Base-by-base conservation (phyloP, 2,888 invertebrate genomes). In the Oligia strigilis region DNA sequence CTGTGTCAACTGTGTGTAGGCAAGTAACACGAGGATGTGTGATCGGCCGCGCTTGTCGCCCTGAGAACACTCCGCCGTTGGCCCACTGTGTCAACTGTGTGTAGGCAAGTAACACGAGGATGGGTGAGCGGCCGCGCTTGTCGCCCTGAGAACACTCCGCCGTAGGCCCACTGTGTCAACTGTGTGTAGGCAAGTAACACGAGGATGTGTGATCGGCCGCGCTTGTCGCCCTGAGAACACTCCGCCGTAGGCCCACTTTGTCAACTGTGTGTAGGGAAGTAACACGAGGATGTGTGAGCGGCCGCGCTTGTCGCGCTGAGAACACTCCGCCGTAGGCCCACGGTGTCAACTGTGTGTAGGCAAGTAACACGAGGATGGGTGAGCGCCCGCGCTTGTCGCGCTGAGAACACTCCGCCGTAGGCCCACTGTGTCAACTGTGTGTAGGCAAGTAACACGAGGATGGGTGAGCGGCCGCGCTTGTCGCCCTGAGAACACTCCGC, bases 231-330 rank as follows among this genome's bases (percentile, higher is more conserved):
- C 36, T 3, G 3, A 0, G 19, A 2, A 40, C 58, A 43, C 1
- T 1, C 4, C 4, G 23, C 52, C 67, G 86, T 69, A 85, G 49
- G 19, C 6, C 19, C 64, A 66, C 82, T 60, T n/a, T 29, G 29
- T 29, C 29, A 29, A 29, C 29, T 0, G 29, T 29, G 29, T 29
- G 29, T 29, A 29, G 29, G 29, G 0, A 29, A 29, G 29, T 29
- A 29, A 29, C 29, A 29, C 65, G 55, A 77, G 29, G 55, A 29
- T 1, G 36, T 23, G 62, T 36, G 65, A 40, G n/a, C 58, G n/a
- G 72, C 43, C 60, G 60, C 46, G 46, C 46, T 1, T 4, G 60
- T 17, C 74, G 40, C 72, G 46, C 43, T 3, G 3, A 0, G 19
- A 3, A 40, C 58, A 43, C 1, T 1, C 4, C 4, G 23, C 52